Percentiles rank a stretch among this genome's conserved stretches.
Conservation (phyloP, 2,888 invertebrate species). For the Hoplodrina ambigua region DNA sequence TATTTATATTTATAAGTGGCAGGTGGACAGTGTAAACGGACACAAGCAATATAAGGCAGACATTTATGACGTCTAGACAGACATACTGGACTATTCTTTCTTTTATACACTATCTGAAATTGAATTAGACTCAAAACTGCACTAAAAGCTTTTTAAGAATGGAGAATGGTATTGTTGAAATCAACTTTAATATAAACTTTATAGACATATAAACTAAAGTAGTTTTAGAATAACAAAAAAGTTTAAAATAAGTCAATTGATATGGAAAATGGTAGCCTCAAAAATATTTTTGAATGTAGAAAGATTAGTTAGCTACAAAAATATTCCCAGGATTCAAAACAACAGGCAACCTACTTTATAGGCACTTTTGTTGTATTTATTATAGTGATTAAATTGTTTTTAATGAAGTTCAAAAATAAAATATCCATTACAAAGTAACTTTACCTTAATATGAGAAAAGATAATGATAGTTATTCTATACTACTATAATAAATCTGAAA, state of each 20-base stretch:
- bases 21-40: constrained; percentile 23
- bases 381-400: too few relatives aligned
- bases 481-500: too few relatives aligned
- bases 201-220: neutral
- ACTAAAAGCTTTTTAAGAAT: constrained; percentile 1
- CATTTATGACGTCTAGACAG: constrained; percentile 56
- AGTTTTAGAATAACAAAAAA: neutral
- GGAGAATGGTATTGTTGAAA: neutral
- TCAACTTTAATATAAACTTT: neutral
- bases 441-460: too few relatives aligned
- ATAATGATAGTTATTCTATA: too few relatives aligned
- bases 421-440: too few relatives aligned
- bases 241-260: neutral
- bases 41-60: constrained; percentile 48
- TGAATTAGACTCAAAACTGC: constrained; percentile 4
- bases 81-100: constrained; percentile 17
- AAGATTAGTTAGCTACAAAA: too few relatives aligned
- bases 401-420: too few relatives aligned
- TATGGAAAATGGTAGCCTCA: too few relatives aligned
- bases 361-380: too few relatives aligned
- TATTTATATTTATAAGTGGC: constrained; percentile 19
- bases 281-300: too few relatives aligned
- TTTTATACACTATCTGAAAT: constrained; percentile 18
- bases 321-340: too few relatives aligned
- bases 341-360: too few relatives aligned